These are phyloP conservation scores for Halictus ligatus DNA, from an alignment of 2,888 invertebrate genomes.

Conservation along the genomic window DNA sequence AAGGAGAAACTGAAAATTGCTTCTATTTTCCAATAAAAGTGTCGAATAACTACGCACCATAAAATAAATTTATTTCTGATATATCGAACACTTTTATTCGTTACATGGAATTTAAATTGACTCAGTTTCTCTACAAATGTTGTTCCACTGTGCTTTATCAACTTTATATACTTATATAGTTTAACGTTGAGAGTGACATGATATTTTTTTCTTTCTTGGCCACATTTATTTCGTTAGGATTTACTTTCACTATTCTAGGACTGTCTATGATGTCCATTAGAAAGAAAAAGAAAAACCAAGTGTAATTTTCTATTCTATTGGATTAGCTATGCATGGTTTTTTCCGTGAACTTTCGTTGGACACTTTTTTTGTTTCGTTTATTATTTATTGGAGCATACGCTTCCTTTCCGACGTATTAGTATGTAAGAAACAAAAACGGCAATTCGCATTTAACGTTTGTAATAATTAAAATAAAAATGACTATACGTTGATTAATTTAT, in stretches of 20 bases:
- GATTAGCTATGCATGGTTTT: slow-evolving; percentile 5
- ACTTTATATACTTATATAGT: slow-evolving; percentile 23
- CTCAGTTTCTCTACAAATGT: slow-evolving; percentile 41
- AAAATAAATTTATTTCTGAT: slow-evolving; percentile 22
- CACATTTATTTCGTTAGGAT: slow-evolving; percentile 27
- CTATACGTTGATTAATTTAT: slow-evolving; percentile 51
- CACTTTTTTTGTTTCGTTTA: slow-evolving; percentile 30
- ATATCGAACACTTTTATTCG: not conserved
- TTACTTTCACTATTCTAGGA: not conserved
- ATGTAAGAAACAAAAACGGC: slow-evolving; percentile 48
- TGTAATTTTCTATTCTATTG: not conserved
- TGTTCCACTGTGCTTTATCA: slow-evolving; percentile 22
- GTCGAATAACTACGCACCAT: slow-evolving; percentile 18
- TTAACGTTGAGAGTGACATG: slow-evolving; percentile 13
- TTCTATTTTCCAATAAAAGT: slow-evolving; percentile 51
- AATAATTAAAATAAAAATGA: slow-evolving; percentile 58
- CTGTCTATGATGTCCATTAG: not conserved
- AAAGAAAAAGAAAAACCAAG: not conserved
- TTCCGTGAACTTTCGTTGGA: slow-evolving; percentile 9
- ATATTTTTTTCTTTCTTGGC: slow-evolving; percentile 4
- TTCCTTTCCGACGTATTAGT: slow-evolving; percentile 55
- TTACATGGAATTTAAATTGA: not conserved
- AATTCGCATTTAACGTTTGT: slow-evolving; percentile 61
- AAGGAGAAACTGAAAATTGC: slow-evolving; percentile 48
- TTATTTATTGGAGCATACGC: slow-evolving; percentile 59